These are phyloP conservation scores for Chaetura pelagica DNA, from an alignment of 2,113 vertebrate genomes.

Conservation along the genomic window DNA sequence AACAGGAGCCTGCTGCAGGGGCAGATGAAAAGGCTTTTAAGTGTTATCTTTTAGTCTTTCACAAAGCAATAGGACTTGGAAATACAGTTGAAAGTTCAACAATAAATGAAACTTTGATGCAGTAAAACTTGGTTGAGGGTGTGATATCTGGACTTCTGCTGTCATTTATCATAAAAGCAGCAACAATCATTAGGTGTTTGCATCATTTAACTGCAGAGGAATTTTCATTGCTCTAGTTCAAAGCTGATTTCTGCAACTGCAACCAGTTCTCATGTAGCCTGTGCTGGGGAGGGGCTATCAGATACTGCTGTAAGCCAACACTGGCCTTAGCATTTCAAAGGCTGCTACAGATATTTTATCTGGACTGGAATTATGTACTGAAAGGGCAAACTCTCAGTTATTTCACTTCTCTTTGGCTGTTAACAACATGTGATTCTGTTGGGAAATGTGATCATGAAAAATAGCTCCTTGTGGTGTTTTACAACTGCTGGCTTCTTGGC, in stretches of 20 bases:
- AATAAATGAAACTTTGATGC: background rate
- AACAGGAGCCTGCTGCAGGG: background rate
- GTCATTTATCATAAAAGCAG: background rate
- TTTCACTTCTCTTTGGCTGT: background rate
- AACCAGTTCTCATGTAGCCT: background rate
- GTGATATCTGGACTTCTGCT: background rate
- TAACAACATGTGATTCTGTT: background rate
- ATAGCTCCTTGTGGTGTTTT: background rate
- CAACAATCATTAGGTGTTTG: background rate
- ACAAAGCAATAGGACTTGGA: background rate
- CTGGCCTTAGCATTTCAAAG: constrained; percentile 27
- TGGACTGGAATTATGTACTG: background rate
- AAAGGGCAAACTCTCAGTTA: background rate
- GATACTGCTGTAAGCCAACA: background rate
- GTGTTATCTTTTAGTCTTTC: background rate
- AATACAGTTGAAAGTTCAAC: background rate
- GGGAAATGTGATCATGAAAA: background rate
- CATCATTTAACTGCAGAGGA: background rate
- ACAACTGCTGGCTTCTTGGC: background rate
- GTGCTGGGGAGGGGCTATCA: background rate
- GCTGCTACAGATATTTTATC: background rate
- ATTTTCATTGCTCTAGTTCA: constrained; percentile 29
- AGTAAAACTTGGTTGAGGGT: constrained; percentile 29
- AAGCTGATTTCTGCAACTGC: background rate
- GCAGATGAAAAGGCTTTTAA: background rate